Conservation (phyloP, 2,797 vertebrate genomes). For the Gymnocypris eckloni region DNA sequence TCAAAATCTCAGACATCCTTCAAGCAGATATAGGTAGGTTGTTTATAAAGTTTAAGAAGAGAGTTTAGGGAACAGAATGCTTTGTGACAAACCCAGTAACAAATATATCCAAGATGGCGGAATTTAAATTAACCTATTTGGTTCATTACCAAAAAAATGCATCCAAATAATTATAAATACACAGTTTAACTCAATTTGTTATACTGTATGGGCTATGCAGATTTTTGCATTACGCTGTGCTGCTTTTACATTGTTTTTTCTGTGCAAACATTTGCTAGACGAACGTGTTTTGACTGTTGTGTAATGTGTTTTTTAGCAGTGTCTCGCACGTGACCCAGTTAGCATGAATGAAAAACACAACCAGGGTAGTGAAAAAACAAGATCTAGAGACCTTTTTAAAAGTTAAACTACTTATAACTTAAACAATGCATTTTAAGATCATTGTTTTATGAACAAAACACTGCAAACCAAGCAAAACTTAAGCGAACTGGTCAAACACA, state of each 20-base stretch:
- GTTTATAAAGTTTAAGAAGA: conserved; percentile 18
- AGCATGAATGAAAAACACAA: not conserved
- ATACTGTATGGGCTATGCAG: too few relatives aligned
- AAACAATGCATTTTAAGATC: not conserved
- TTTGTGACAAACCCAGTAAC: not conserved
- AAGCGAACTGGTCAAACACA: not conserved
- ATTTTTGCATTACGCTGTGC: not conserved
- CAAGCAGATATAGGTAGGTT: conserved; percentile 19
- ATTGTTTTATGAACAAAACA: not conserved
- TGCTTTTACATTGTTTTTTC: not conserved
- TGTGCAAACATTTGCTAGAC: not conserved
- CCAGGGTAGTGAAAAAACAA: not conserved
- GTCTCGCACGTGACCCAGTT: not conserved
- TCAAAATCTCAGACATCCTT: conserved; percentile 52
- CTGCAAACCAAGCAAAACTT: not conserved
- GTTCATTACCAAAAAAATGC: not conserved
- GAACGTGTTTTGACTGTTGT: not conserved
- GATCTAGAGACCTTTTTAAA: not conserved
- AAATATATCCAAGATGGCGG: not conserved
- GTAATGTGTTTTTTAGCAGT: not conserved
- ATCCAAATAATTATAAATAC: not conserved
- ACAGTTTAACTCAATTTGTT: not conserved
- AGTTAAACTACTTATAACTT: not conserved
- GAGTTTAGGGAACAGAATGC: not conserved
- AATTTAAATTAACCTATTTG: not conserved